Conservation (phyloP, 2,113 vertebrate species). For the Caranx ignobilis region DNA sequence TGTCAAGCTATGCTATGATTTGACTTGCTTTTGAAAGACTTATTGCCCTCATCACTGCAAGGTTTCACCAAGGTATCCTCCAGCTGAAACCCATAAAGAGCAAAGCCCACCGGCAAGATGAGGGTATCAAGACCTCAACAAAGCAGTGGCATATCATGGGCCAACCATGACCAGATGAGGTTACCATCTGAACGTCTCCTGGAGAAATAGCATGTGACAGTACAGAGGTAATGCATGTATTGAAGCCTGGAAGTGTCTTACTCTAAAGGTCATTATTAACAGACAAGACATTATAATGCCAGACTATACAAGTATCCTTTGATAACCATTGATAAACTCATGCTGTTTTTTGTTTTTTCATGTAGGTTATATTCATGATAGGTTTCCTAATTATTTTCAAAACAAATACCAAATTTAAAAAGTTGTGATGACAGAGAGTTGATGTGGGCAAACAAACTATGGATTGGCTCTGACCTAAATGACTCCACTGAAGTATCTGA, state of each 20-base stretch:
- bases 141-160: conserved; percentile 85
- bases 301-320: conserved; percentile 5
- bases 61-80: conserved; percentile 74
- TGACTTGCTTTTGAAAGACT: conserved; percentile 77
- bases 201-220: conserved; percentile 86
- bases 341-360: not conserved
- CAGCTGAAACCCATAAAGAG: conserved; percentile 82
- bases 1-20: conserved; percentile 55
- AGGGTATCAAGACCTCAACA: conserved; percentile 87
- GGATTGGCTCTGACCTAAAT: not conserved
- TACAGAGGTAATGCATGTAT: conserved; percentile 81
- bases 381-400: not conserved
- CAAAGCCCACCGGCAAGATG: conserved; percentile 82
- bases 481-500: no score
- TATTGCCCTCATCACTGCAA: conserved; percentile 77
- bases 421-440: not conserved
- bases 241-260: conserved; percentile 85
- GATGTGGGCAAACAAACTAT: not conserved
- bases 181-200: conserved; percentile 88
- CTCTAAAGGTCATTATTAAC: conserved; percentile 89
- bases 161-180: conserved; percentile 83
- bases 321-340: not conserved
- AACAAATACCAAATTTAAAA: not conserved
- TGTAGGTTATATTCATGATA: not conserved
- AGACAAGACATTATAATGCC: conserved; percentile 70